Evolutionary conservation across 2,797 vertebrate species (phyloP).

Genomic region (Cossypha caffra): DNA sequence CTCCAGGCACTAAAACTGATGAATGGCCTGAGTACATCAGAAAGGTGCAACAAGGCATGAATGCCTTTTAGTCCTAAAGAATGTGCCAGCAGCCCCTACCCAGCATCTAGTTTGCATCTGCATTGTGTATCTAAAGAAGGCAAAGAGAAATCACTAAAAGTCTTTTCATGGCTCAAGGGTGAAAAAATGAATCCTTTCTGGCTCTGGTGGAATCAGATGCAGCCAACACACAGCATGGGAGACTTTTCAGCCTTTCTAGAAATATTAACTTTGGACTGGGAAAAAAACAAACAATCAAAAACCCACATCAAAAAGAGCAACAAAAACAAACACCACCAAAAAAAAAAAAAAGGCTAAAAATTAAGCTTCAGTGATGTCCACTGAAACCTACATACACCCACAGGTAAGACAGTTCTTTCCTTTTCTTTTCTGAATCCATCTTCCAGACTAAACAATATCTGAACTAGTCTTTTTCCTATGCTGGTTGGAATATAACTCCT

Average conservation of each 20-base stretch:
- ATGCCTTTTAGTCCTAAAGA: not conserved
- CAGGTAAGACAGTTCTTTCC: not conserved
- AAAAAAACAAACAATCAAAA: not conserved
- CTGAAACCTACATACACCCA: not conserved
- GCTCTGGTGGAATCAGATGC: not conserved
- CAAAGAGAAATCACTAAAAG: not conserved
- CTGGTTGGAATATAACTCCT: not conserved
- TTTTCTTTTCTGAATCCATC: not conserved
- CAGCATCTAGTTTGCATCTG: not conserved
- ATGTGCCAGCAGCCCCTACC: not conserved
- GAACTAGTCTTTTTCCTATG: not conserved
- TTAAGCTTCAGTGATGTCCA: not conserved
- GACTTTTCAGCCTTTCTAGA: not conserved
- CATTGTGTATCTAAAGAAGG: not conserved
- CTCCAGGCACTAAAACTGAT: not conserved
- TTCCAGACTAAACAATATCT: not conserved
- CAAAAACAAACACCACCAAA: not conserved
- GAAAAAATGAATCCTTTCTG: not conserved
- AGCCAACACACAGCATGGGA: not conserved
- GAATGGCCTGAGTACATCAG: rapidly evolving
- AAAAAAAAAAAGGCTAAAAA: not conserved
- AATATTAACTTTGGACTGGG: not conserved
- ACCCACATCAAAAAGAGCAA: not conserved
- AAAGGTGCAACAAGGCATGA: rapidly evolving
- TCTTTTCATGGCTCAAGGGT: not conserved